phyloP scores from a whole-genome alignment of 2,888 invertebrate species.

The Pterostichus madidus region DNA sequence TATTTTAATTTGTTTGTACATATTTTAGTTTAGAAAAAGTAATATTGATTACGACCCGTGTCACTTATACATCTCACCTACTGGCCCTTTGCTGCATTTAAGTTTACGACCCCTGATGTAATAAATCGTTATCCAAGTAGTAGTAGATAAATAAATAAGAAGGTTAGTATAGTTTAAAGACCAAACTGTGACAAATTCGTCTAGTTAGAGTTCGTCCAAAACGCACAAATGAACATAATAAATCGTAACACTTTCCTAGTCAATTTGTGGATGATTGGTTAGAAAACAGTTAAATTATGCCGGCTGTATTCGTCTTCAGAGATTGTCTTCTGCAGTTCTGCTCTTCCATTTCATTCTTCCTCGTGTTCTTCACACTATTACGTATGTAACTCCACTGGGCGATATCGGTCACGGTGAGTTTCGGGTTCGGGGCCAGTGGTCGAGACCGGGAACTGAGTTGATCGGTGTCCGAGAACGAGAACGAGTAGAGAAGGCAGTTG shows the following conservation, averaged over 20 bases:
- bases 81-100: no score
- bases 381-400: neutral
- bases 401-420: neutral
- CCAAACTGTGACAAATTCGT: neutral
- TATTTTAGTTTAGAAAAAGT: no score
- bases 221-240: no score
- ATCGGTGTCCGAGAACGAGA: neutral
- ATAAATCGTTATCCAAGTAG: no score
- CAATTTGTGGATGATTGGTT: conserved; percentile 28
- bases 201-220: no score
- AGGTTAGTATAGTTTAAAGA: no score
- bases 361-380: neutral
- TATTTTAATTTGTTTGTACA: no score
- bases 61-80: no score
- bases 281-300: conserved; percentile 38
- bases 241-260: neutral
- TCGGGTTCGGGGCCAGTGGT: neutral
- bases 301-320: conserved; percentile 31
- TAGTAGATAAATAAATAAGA: no score
- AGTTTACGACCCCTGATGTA: no score
- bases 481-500: neutral
- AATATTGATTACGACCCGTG: no score
- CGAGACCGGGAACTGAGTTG: neutral
- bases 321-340: conserved; percentile 37
- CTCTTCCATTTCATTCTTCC: neutral